Conservation (phyloP, 2,888 invertebrate species). For the Hypena proboscidalis region DNA sequence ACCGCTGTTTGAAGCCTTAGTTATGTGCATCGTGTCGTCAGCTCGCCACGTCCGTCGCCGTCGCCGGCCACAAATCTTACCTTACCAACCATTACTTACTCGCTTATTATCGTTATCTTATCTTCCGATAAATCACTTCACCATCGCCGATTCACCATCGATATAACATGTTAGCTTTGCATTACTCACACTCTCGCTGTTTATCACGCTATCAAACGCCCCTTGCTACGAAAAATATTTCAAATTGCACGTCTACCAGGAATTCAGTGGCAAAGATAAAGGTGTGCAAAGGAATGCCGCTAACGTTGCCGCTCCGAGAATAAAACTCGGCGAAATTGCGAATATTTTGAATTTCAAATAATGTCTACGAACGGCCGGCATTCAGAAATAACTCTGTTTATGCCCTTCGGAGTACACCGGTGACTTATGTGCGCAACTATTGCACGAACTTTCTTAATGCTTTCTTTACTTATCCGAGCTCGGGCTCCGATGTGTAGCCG, state of each 20-base stretch:
- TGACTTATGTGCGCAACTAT: constrained; percentile 34
- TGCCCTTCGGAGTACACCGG: constrained; percentile 24
- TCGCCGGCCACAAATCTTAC: constrained; percentile 20
- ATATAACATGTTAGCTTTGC: constrained; percentile 26
- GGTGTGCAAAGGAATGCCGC: constrained; percentile 43
- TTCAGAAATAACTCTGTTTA: constrained; percentile 43
- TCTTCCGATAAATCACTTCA: constrained; percentile 30
- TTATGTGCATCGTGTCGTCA: no score
- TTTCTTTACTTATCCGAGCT: constrained; percentile 33
- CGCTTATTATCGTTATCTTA: constrained; percentile 17
- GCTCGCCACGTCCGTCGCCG: background rate
- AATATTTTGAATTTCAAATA: constrained; percentile 49
- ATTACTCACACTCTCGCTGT: constrained; percentile 25
- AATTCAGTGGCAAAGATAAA: constrained; percentile 44
- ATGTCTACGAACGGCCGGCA: constrained; percentile 40
- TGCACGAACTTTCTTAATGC: constrained; percentile 29
- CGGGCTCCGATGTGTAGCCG: constrained; percentile 27
- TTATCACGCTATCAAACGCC: constrained; percentile 31
- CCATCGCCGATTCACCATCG: constrained; percentile 10
- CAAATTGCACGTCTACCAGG: constrained; percentile 38
- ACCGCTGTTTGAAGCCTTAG: no score
- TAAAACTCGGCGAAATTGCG: constrained; percentile 47
- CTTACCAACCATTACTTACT: constrained; percentile 20
- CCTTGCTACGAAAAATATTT: constrained; percentile 39
- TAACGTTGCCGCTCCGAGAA: constrained; percentile 32